Conservation (phyloP, 2,113 vertebrate species). For the Hemichromis elongatus region DNA sequence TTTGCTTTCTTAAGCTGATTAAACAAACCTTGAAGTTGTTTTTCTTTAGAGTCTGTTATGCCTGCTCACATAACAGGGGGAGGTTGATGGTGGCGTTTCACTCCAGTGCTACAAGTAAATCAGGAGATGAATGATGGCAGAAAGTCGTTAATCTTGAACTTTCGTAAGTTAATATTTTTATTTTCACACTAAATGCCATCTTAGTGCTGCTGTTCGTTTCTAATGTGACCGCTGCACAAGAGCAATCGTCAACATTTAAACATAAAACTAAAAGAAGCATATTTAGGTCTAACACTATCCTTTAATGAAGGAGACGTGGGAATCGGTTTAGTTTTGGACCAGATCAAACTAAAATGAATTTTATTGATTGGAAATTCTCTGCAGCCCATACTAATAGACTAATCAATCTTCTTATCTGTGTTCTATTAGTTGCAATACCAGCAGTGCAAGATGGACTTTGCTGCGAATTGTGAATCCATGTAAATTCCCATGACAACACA, state of each 20-base stretch:
- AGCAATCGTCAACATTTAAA: not conserved
- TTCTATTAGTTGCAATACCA: not conserved
- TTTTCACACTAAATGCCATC: not conserved
- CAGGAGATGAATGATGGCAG: not conserved
- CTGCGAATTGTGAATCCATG: not conserved
- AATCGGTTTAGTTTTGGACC: not conserved
- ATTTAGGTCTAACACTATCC: not conserved
- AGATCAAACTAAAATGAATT: not conserved
- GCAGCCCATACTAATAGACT: not conserved
- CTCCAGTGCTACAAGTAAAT: not conserved
- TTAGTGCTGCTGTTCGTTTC: not conserved
- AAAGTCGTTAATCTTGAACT: not conserved
- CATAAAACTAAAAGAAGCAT: not conserved
- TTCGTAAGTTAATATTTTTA: accelerated
- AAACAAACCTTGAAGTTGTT: not conserved
- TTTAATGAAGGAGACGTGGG: not conserved
- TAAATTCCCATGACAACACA: not conserved
- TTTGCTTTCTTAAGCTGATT: not conserved
- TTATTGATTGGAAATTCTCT: not conserved
- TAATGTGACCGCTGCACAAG: not conserved
- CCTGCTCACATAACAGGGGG: not conserved
- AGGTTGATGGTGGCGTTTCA: not conserved
- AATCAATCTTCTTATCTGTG: not conserved
- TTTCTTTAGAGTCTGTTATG: not conserved
- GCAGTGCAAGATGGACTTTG: not conserved